Base-by-base conservation (phyloP, 2,888 invertebrate species). In the Axea sp. region DNA sequence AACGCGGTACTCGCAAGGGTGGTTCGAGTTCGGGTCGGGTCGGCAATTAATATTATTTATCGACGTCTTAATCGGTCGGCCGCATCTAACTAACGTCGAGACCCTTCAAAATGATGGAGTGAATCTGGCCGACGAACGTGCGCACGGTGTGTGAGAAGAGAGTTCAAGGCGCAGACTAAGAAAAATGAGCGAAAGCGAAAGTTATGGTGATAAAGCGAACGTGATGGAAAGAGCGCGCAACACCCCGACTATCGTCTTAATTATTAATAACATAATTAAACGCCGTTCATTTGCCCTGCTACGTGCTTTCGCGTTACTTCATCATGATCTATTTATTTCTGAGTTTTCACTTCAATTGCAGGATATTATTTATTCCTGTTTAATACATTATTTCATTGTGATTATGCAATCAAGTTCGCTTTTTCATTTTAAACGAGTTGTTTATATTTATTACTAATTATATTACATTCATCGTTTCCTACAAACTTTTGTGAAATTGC, bases 31-130 rank as follows among this genome's bases (percentile, higher is more conserved):
- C 72, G 72, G 75, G 74, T 79, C 76, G 79, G 76, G 76, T 78
- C 78, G 75, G 84, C 83, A 85, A 86, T 86, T 86, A 86, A 86
- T 86, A 86, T 86, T 86, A 86, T 86, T 86, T 86, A 86, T 86
- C 85, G 86, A 84, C 84, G 83, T 85, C 85, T 86, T 86, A 86
- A 86, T 86, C 85, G 85, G 82, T 76, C 71, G 80, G 81, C 84
- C 83, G 80, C 84, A 81, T 85, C 84, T 83, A 83, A 84, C 81
- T 78, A 80, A 71, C 78, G 73, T 79, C 76, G 57, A 37, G 64
- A 62, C 67, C 57, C 59, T 68, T 76, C 71, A 67, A 43, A 71
- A 76, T 76, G 76, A 76, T 64, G 67, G 72, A 76, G 73, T 62
- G 71, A 73, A 74, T 45, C 62, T 73, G 62, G 68, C 55, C 59